Evolutionary conservation across 2,113 vertebrate genomes (phyloP).

Genomic region (Coreoperca whiteheadi): DNA sequence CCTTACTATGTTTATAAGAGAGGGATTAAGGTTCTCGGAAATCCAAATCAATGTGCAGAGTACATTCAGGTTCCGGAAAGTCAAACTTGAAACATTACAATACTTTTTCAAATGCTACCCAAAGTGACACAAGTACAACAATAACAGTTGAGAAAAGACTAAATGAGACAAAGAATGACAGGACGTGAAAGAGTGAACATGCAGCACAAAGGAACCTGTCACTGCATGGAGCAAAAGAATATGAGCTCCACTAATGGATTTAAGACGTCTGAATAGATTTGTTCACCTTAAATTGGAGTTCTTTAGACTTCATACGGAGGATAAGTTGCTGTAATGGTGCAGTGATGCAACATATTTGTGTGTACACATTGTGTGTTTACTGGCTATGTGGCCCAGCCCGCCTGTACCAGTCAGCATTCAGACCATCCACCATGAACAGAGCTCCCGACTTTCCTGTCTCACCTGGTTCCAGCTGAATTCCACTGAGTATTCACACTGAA

Average conservation of each 20-base stretch:
- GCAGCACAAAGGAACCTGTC: slow-evolving; percentile 27
- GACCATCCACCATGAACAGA: slow-evolving; percentile 38
- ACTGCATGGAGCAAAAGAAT: not conserved
- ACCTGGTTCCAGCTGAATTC: slow-evolving; percentile 46
- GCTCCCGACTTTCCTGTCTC: slow-evolving; percentile 42
- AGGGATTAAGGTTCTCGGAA: not conserved
- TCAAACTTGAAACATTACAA: not conserved
- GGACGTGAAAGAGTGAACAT: not conserved
- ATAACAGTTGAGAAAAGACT: slow-evolving; percentile 5
- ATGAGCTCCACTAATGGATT: slow-evolving; percentile 11
- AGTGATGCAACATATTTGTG: not conserved
- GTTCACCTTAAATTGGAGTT: slow-evolving; percentile 2
- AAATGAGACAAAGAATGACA: slow-evolving; percentile 19
- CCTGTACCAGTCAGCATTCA: slow-evolving; percentile 38
- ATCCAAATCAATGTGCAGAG: not conserved
- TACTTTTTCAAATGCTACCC: not conserved
- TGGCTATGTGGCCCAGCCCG: slow-evolving; percentile 11
- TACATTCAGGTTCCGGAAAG: not conserved
- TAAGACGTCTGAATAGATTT: slow-evolving; percentile 5
- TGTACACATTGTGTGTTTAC: slow-evolving; percentile 21
- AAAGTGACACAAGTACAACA: not conserved
- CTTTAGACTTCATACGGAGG: not conserved
- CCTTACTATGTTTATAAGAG: not conserved
- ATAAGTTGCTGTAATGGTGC: not conserved
- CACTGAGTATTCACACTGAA: slow-evolving; percentile 35